Conservation (phyloP, 2,888 invertebrate species). For the Eutolmus rufibarbis region DNA sequence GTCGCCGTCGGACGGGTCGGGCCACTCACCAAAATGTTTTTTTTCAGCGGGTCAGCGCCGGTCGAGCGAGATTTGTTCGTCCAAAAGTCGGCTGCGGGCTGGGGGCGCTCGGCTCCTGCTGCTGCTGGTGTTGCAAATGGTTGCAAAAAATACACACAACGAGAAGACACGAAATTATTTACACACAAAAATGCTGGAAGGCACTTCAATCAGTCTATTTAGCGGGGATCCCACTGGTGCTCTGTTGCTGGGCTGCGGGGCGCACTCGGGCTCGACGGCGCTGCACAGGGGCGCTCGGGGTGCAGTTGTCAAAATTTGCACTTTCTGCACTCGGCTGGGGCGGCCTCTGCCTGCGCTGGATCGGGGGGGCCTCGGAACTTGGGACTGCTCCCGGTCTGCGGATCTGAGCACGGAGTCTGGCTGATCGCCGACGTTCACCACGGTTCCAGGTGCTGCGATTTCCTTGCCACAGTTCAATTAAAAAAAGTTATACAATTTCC, state of each 20-base stretch:
- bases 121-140: neutral
- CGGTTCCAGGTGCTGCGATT: neutral
- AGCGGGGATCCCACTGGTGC: constrained; percentile 24
- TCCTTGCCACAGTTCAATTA: constrained; percentile 15
- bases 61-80: neutral
- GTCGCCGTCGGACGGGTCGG: neutral
- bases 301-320: constrained; percentile 40
- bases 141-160: constrained; percentile 29
- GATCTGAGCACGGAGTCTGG: neutral
- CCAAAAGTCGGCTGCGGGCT: neutral
- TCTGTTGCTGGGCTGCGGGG: constrained; percentile 1
- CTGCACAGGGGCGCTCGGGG: neutral
- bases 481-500: constrained; percentile 42
- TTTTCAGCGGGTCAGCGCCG: constrained; percentile 14
- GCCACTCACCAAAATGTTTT: constrained; percentile 32
- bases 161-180: constrained; percentile 38
- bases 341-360: neutral
- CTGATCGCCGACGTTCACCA: neutral
- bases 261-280: neutral
- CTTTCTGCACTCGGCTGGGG: constrained; percentile 16
- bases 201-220: constrained; percentile 53
- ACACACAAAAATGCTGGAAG: constrained; percentile 49
- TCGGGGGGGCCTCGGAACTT: neutral
- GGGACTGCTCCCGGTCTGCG: constrained; percentile 12
- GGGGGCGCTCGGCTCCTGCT: neutral